phyloP scores from a whole-genome alignment of 2,113 vertebrate genomes.

The Ciconia maguari region DNA sequence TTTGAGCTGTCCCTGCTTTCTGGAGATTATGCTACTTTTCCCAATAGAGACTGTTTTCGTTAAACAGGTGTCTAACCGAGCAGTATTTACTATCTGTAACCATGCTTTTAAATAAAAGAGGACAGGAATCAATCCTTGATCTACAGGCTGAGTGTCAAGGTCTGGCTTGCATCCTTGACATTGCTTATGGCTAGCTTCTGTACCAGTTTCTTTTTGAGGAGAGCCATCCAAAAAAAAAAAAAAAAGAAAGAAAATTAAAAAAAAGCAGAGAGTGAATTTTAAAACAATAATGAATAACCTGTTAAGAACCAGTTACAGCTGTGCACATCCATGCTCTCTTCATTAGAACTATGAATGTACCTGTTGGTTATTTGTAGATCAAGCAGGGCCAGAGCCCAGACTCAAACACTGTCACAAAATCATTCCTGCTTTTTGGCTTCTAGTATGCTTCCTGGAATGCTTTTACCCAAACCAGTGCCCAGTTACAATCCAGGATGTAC shows the following conservation, averaged over 20 bases:
- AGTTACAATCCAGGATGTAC: neutral
- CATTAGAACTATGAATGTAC: neutral
- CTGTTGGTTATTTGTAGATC: neutral
- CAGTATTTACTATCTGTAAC: neutral
- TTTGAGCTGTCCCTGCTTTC: neutral
- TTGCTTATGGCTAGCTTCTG: neutral
- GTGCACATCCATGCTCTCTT: neutral
- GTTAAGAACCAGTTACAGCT: neutral
- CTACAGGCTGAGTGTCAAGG: neutral
- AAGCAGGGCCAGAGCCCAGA: neutral
- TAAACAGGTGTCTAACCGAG: neutral
- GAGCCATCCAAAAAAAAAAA: neutral
- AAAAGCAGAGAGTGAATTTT: neutral
- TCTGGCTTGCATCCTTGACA: neutral
- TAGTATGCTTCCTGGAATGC: neutral
- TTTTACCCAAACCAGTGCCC: neutral
- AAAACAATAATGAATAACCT: neutral
- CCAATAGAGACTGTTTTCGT: neutral
- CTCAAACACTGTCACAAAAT: neutral
- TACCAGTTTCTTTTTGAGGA: neutral
- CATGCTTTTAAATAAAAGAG: neutral
- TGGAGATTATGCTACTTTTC: neutral
- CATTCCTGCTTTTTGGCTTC: neutral
- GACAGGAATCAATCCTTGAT: neutral
- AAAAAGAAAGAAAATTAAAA: neutral